Evolutionary conservation across 2,113 vertebrate species (phyloP).

Genomic region (Meriones unguiculatus): DNA sequence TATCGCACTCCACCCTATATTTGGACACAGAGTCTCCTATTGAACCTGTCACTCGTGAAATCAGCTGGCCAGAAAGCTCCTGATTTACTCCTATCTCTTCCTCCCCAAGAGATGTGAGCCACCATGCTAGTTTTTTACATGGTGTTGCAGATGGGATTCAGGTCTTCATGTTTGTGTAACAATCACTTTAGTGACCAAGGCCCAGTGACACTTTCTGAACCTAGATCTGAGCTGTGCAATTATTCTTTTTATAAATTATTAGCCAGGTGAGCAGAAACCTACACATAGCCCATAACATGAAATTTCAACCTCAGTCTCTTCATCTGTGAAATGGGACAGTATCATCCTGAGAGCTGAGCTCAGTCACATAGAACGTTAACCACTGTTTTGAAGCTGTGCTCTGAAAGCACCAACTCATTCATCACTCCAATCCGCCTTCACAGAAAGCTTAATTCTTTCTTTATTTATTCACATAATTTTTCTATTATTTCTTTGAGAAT

Average conservation of each 20-base stretch:
- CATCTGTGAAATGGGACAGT: background rate
- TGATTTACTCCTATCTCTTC: background rate
- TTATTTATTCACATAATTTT: background rate
- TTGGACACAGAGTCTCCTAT: background rate
- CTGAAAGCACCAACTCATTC: background rate
- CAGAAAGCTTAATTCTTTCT: background rate
- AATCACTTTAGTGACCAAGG: background rate
- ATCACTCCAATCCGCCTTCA: background rate
- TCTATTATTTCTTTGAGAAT: background rate
- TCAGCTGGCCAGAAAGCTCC: background rate
- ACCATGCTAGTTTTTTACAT: rapidly evolving
- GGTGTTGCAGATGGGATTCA: background rate
- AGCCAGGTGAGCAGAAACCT: background rate
- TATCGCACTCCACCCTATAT: background rate
- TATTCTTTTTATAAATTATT: background rate
- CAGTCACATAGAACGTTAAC: background rate
- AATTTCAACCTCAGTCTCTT: background rate
- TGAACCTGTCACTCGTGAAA: background rate
- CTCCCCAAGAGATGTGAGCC: background rate
- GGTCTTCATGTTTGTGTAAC: background rate
- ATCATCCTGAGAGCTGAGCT: background rate
- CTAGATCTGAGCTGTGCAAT: background rate
- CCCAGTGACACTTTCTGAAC: background rate
- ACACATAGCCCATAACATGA: background rate
- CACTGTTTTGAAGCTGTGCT: background rate